phyloP scores from a whole-genome alignment of 2,113 vertebrate genomes.

The Symphodus melops region DNA sequence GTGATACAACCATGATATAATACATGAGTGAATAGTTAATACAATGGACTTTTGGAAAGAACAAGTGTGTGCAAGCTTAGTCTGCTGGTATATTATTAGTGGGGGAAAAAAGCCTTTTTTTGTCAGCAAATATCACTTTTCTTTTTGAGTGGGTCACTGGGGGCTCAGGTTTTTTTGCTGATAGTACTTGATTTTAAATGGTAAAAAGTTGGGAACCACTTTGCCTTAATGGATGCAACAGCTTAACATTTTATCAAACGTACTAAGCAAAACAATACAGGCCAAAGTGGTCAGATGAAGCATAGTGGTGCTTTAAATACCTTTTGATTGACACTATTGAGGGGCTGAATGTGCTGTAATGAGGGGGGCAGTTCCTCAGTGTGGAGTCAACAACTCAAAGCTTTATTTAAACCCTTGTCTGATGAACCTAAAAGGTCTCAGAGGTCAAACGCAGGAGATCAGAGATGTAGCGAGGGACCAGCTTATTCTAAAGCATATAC shows the following conservation, averaged over 20 bases:
- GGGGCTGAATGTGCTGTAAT: slow-evolving; percentile 33
- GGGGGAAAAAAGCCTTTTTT: too few relatives aligned
- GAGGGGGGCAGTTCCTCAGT: slow-evolving; percentile 39
- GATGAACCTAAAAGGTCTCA: slow-evolving; percentile 21
- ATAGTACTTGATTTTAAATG: too few relatives aligned
- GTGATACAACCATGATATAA: too few relatives aligned
- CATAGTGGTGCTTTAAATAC: background rate
- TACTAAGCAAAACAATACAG: background rate
- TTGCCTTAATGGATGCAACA: background rate
- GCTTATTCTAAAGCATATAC: background rate
- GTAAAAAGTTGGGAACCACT: background rate
- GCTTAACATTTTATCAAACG: background rate
- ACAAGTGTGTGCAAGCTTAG: too few relatives aligned
- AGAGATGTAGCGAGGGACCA: background rate
- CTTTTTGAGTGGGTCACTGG: too few relatives aligned
- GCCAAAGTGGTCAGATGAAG: background rate
- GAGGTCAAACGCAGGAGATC: slow-evolving; percentile 21
- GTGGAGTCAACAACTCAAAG: slow-evolving; percentile 12
- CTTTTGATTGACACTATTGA: slow-evolving; percentile 26
- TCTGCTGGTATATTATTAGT: too few relatives aligned
- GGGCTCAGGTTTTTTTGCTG: too few relatives aligned
- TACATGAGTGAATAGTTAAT: too few relatives aligned
- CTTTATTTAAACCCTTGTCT: slow-evolving; percentile 25
- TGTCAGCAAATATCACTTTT: too few relatives aligned
- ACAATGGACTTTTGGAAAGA: too few relatives aligned